Conservation (phyloP, 2,888 invertebrate genomes). For the Athalia circularis region DNA sequence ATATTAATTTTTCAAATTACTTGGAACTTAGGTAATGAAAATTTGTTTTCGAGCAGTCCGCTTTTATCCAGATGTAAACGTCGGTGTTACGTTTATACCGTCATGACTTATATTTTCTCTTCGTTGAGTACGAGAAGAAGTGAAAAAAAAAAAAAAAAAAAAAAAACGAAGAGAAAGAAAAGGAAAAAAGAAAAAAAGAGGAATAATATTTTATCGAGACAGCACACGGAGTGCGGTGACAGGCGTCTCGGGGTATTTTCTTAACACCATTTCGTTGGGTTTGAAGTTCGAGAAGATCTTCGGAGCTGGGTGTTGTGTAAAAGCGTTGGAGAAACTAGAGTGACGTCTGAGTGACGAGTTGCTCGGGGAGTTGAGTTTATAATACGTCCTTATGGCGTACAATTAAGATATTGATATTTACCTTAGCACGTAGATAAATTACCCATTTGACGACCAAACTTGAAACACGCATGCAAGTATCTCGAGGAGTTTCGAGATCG, state of each 20-base stretch:
- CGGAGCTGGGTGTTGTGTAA: constrained; percentile 2
- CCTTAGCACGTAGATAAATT: not conserved
- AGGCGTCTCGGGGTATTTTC: not conserved
- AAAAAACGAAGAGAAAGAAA: not conserved
- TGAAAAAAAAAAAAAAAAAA: no score
- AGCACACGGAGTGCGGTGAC: not conserved
- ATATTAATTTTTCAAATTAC: not conserved
- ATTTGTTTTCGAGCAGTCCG: no score
- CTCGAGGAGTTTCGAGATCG: not conserved
- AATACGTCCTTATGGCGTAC: not conserved
- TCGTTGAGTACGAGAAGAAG: no score
- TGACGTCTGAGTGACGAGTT: not conserved
- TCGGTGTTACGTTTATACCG: no score
- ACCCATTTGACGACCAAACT: constrained; percentile 5
- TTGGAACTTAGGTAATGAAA: no score
- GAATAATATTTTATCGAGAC: not conserved
- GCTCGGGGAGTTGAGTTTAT: not conserved
- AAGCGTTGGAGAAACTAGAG: not conserved
- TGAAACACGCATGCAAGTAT: not conserved
- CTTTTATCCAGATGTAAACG: no score
- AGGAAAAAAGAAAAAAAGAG: not conserved
- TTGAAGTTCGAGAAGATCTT: not conserved
- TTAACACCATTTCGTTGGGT: not conserved
- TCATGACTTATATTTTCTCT: no score
- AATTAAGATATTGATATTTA: constrained; percentile 32